phyloP scores from a whole-genome alignment of 2,888 invertebrate genomes.

The Amiota communis region DNA sequence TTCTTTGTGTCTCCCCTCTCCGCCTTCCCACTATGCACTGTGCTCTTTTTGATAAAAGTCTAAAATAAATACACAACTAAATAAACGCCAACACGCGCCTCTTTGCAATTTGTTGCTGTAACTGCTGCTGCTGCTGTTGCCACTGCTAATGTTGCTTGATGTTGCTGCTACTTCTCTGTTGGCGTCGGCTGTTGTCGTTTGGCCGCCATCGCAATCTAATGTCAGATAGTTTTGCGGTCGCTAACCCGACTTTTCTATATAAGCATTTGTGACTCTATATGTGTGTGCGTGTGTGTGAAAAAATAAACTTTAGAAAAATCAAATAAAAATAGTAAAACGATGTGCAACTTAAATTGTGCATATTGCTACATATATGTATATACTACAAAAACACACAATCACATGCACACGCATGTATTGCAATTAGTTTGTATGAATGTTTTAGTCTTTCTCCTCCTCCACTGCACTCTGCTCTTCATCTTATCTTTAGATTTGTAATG shows the following conservation, averaged over 20 bases:
- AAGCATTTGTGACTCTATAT: slow-evolving; percentile 36
- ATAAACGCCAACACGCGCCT: slow-evolving; percentile 28
- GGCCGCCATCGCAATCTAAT: slow-evolving; percentile 73
- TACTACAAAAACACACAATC: slow-evolving; percentile 32
- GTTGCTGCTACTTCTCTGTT: slow-evolving; percentile 45
- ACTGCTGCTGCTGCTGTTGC: slow-evolving; percentile 15
- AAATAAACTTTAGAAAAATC: slow-evolving; percentile 44
- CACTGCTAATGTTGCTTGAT: slow-evolving; percentile 7
- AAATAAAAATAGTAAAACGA: slow-evolving; percentile 20
- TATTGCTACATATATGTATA: slow-evolving; percentile 17
- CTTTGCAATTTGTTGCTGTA: slow-evolving; percentile 3
- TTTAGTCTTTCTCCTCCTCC: slow-evolving; percentile 26
- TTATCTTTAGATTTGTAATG: background rate
- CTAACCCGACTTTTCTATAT: slow-evolving; percentile 62
- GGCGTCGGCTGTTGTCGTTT: slow-evolving; percentile 72
- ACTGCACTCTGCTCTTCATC: background rate
- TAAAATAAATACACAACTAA: slow-evolving; percentile 3
- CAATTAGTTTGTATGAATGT: slow-evolving; percentile 58
- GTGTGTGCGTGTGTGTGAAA: slow-evolving; percentile 38
- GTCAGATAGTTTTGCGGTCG: slow-evolving; percentile 74
- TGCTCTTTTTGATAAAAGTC: slow-evolving; percentile 21
- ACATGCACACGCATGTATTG: slow-evolving; percentile 40
- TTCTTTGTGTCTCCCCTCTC: background rate
- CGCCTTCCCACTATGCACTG: background rate
- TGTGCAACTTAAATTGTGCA: slow-evolving; percentile 4